A percentile compares a stretch with the other conserved stretches of the same genome.
These are phyloP conservation scores for Brachyrhaphis roseni DNA, from an alignment of 2,797 vertebrate species.

Conservation along the genomic window DNA sequence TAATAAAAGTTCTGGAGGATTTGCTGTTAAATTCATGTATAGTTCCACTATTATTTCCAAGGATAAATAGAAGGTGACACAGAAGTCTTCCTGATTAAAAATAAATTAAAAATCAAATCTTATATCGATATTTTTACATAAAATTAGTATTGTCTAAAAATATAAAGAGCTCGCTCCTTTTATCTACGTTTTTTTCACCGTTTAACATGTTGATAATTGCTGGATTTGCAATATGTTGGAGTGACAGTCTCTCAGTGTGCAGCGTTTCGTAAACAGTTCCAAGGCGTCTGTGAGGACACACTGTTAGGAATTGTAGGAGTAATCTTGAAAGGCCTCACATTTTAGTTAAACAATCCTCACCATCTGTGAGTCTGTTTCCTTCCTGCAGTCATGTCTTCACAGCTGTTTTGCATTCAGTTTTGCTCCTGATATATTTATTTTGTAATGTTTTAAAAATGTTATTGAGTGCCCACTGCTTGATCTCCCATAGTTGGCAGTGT, in stretches of 20 bases:
- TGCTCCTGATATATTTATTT: neutral
- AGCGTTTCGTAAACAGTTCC: neutral
- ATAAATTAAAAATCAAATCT: neutral
- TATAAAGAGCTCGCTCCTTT: neutral
- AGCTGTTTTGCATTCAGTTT: conserved; percentile 37
- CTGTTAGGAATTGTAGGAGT: neutral
- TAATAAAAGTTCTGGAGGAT: neutral
- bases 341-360: conserved; percentile 10
- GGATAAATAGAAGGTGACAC: neutral
- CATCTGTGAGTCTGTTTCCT: conserved; percentile 19
- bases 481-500: conserved; percentile 82
- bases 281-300: neutral
- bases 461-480: neutral
- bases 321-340: neutral
- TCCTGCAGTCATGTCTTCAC: conserved; percentile 20
- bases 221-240: neutral
- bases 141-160: neutral
- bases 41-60: neutral
- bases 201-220: conserved; percentile 4
- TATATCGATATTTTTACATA: neutral
- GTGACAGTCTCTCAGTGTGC: neutral
- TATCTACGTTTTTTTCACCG: conserved; percentile 12
- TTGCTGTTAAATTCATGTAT: neutral
- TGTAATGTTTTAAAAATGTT: neutral
- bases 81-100: neutral